Percentiles rank a stretch among this genome's conserved stretches.
phyloP scores from a whole-genome alignment of 1,140 invertebrate genomes.

The Aradophagus sp. region DNA sequence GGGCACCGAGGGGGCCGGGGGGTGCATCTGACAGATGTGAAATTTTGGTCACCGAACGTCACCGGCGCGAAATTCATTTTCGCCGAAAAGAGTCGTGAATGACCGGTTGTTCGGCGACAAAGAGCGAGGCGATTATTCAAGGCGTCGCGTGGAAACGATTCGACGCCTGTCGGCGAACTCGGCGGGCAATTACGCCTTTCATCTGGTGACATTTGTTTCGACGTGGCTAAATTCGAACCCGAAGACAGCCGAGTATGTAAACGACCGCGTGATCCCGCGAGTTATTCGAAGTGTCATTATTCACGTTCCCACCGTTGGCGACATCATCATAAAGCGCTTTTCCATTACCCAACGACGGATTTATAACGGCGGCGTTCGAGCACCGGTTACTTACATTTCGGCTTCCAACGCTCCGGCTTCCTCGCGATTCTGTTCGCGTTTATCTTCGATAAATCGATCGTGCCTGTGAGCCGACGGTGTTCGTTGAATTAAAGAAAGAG shows the following conservation, averaged over 20 bases:
- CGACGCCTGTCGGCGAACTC: slow-evolving; percentile 47
- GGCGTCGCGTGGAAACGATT: slow-evolving; percentile 32
- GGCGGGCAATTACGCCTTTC: slow-evolving; percentile 61
- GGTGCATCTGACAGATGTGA: too few species aligned
- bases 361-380: slow-evolving; percentile 29
- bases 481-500: too few species aligned
- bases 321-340: slow-evolving; percentile 34
- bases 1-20: too few species aligned
- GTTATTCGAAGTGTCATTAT: slow-evolving; percentile 53
- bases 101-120: slow-evolving; percentile 30
- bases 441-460: too few species aligned
- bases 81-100: slow-evolving; percentile 37
- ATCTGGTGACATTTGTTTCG: slow-evolving; percentile 59
- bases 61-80: too few species aligned
- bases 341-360: slow-evolving; percentile 33
- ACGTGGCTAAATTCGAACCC: slow-evolving; percentile 62
- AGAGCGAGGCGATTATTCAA: slow-evolving; percentile 53
- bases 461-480: too few species aligned
- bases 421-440: too few species aligned
- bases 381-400: slow-evolving; percentile 11
- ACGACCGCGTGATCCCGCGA: slow-evolving; percentile 50
- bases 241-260: slow-evolving; percentile 58
- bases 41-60: too few species aligned
- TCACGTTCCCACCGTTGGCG: slow-evolving; percentile 16
- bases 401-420: slow-evolving; percentile 26